Evolutionary conservation across 2,797 vertebrate genomes (phyloP).

Genomic region (Lophius americanus): DNA sequence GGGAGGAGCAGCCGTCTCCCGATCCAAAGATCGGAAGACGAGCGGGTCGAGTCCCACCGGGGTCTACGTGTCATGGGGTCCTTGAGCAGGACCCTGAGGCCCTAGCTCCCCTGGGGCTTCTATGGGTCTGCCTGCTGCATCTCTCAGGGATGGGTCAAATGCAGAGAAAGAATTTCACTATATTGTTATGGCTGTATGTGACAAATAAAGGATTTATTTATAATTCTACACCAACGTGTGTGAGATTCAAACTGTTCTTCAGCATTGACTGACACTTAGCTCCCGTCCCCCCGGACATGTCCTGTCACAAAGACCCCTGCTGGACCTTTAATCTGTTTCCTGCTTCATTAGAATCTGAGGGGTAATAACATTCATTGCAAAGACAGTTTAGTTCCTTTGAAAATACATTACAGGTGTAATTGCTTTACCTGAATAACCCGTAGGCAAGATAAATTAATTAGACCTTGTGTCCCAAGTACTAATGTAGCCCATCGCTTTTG

Average conservation of each 20-base stretch:
- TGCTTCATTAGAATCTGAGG: constrained; percentile 73
- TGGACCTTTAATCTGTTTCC: constrained; percentile 54
- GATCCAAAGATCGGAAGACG: too few relatives aligned
- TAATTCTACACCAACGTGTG: constrained; percentile 60
- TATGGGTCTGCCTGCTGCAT: too few relatives aligned
- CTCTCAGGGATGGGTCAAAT: too few relatives aligned
- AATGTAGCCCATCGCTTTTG: constrained; percentile 66
- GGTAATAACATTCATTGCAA: constrained; percentile 81
- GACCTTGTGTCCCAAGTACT: constrained; percentile 72
- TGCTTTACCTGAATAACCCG: constrained; percentile 81
- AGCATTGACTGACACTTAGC: constrained; percentile 26
- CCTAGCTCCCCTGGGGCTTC: too few relatives aligned
- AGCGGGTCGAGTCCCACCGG: too few relatives aligned
- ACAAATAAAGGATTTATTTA: too few relatives aligned
- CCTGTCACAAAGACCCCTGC: constrained; percentile 55
- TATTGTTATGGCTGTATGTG: too few relatives aligned
- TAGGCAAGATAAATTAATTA: constrained; percentile 80
- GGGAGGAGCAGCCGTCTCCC: too few relatives aligned
- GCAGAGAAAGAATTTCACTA: too few relatives aligned
- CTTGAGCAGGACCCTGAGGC: too few relatives aligned
- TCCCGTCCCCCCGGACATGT: constrained; percentile 61
- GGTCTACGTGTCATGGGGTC: too few relatives aligned
- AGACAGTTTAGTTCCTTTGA: constrained; percentile 80
- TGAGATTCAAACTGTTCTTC: constrained; percentile 36
- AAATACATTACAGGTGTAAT: constrained; percentile 85